phyloP scores from a whole-genome alignment of 35 echinoderm and acorn worm species.

The Stichopus chloronotus region DNA sequence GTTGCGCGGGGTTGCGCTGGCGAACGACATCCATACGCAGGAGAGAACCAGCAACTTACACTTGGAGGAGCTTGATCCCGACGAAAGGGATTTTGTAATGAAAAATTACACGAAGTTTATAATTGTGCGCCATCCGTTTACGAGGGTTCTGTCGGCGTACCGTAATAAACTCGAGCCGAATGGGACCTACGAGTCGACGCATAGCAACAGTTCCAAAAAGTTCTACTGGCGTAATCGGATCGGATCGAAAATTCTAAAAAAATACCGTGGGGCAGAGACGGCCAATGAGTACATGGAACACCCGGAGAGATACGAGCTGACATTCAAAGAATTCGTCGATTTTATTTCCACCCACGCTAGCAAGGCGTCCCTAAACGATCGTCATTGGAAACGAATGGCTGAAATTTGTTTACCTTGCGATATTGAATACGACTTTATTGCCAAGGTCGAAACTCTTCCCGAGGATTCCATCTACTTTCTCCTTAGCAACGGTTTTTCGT shows the following conservation, averaged over 20 bases:
- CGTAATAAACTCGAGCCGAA: slow-evolving; percentile 74
- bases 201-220: background rate
- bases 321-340: slow-evolving; percentile 68
- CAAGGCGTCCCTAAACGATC: background rate
- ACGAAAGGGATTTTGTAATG: slow-evolving; percentile 27
- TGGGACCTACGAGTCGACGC: slow-evolving; percentile 22
- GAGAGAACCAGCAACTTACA: background rate
- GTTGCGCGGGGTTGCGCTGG: background rate
- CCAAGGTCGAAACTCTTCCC: slow-evolving; percentile 64
- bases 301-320: slow-evolving; percentile 37
- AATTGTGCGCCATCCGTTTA: slow-evolving; percentile 78
- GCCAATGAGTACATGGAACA: background rate
- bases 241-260: slow-evolving; percentile 2
- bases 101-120: slow-evolving; percentile 73
- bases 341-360: slow-evolving; percentile 35
- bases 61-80: background rate
- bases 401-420: slow-evolving; percentile 70
- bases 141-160: slow-evolving; percentile 71
- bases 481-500: background rate
- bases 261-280: slow-evolving; percentile 1
- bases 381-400: slow-evolving; percentile 65
- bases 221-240: slow-evolving; percentile 21
- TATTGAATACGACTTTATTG: slow-evolving; percentile 70
- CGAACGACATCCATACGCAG: slow-evolving; percentile 11
- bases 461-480: slow-evolving; percentile 59